phyloP scores from a whole-genome alignment of 2,113 vertebrate species.

The Oncorhynchus masou region DNA sequence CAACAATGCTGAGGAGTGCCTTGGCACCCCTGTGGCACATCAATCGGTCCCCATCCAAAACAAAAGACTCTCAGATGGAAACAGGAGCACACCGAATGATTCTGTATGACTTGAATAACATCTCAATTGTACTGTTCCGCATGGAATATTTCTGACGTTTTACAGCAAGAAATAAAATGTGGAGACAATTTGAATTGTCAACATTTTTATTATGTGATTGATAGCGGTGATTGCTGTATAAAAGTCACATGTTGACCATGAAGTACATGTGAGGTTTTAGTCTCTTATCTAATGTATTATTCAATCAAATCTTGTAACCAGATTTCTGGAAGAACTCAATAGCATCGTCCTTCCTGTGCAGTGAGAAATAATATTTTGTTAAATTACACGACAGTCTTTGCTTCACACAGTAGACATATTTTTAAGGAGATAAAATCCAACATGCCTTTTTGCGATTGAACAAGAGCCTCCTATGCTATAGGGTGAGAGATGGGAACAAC shows the following conservation, averaged over 20 bases:
- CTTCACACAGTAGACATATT: too few relatives aligned
- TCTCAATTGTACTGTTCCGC: slow-evolving; percentile 3
- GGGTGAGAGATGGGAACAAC: not conserved
- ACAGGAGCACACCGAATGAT: slow-evolving; percentile 24
- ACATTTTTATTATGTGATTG: not conserved
- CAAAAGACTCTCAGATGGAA: slow-evolving; percentile 32
- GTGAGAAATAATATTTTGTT: too few relatives aligned
- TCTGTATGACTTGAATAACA: slow-evolving; percentile 10
- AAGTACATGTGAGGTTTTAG: not conserved
- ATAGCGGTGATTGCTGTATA: not conserved
- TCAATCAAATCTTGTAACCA: too few relatives aligned
- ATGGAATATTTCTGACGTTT: not conserved
- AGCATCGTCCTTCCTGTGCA: too few relatives aligned
- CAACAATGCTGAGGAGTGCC: slow-evolving; percentile 53
- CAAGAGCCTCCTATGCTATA: too few relatives aligned
- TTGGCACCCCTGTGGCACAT: slow-evolving; percentile 12
- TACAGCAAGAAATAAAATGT: not conserved
- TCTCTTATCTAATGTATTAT: not conserved
- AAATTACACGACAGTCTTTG: too few relatives aligned
- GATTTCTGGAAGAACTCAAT: too few relatives aligned
- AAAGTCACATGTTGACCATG: not conserved
- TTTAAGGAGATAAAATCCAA: too few relatives aligned
- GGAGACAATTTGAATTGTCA: not conserved
- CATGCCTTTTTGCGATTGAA: too few relatives aligned
- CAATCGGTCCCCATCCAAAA: slow-evolving; percentile 33